Base-by-base conservation (phyloP, 2,888 invertebrate species). In the Caenorhabditis sp. region DNA sequence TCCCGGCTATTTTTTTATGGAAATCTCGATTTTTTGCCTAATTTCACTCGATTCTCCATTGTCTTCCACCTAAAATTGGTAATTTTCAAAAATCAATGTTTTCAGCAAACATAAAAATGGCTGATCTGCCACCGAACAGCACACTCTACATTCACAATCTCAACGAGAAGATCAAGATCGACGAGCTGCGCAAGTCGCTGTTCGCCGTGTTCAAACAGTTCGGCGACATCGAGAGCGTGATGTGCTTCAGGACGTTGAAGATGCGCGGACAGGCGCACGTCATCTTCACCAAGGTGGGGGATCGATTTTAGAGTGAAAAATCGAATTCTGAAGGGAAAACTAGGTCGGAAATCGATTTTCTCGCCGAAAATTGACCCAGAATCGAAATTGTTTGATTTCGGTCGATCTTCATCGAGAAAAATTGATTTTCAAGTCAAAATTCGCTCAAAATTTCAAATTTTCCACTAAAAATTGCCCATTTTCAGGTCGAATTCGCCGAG, bases 171-270 rank as follows among this genome's bases (percentile, higher is more conserved):
- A 73, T 82, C 31, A 80, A 80, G 59, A 79, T 72, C 28, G 69
- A 79, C 94, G 99, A 99, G 92, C 93, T 99, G 63, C 98, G 98
- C 93, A 98, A 98, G 92, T 97, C 98, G 0, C 94, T 99, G 0
- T 98, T 98, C 93, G 98, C 98, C 4, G 98, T 99, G 90, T 99
- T 99, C 93, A 98, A 98, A 41, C 98, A 99, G 93, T 99, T 99
- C 93, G 99, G 99, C 0, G 97, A 97, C 94, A 98, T 99, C 90
- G 93, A 98, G 89, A 98, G 98, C 92, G 98, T 99, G 90, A 96
- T 98, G 28, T 98, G 98, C 0, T 92, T 97, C 92, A 98, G 97
- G 94, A 97, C 97, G 6, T 93, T 98, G 63, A 98, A 97, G 94
- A 97, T 98, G 97, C 94, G 98, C 89, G 99, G 99, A 0, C 99